phyloP scores from a whole-genome alignment of 2,888 invertebrate genomes.

The Drosophila kuntzei region DNA sequence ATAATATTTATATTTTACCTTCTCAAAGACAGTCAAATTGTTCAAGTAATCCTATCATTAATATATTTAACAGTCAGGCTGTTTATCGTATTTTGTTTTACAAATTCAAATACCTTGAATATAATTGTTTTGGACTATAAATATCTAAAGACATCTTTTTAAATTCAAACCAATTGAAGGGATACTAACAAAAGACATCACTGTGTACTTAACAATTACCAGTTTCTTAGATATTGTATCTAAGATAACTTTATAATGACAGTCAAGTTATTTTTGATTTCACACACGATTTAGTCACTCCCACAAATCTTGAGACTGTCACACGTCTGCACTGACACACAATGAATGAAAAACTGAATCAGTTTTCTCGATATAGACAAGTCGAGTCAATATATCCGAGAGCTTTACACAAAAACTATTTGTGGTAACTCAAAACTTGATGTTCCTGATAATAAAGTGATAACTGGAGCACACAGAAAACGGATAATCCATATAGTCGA shows the following conservation, averaged over 20 bases:
- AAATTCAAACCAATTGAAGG: background rate
- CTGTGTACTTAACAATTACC: background rate
- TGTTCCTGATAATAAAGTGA: conserved; percentile 45
- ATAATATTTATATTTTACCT: too few species aligned
- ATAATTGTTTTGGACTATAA: too few species aligned
- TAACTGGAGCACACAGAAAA: conserved; percentile 35
- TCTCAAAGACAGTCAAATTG: background rate
- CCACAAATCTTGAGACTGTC: background rate
- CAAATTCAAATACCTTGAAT: background rate
- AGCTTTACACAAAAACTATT: conserved; percentile 29
- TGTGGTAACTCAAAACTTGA: conserved; percentile 53
- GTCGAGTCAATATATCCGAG: conserved; percentile 11
- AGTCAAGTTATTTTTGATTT: background rate
- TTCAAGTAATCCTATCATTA: too few species aligned
- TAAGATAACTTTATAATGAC: background rate
- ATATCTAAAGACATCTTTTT: background rate
- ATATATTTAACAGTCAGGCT: too few species aligned
- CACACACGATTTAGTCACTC: conserved; percentile 2
- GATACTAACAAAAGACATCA: background rate
- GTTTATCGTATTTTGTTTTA: too few species aligned
- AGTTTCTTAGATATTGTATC: background rate
- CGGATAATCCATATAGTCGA: conserved; percentile 28
- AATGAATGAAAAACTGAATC: conserved; percentile 36
- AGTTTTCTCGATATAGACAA: conserved; percentile 13
- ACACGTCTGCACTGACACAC: conserved; percentile 51